Conservation (phyloP, 2,888 invertebrate species). For the Orchesellides sinensis region DNA sequence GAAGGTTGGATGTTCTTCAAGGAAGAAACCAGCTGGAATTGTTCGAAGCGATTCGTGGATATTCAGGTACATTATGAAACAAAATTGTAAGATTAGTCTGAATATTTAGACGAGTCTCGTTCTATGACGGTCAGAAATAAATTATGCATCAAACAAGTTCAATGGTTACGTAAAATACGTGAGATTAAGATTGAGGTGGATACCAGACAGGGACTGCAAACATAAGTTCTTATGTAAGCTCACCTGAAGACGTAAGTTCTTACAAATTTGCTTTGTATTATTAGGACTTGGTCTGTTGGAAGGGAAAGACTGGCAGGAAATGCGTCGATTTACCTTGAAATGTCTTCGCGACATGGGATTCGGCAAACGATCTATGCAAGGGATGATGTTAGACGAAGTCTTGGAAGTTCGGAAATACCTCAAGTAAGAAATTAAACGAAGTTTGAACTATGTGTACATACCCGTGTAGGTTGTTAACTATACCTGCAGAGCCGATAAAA, state of each 20-base stretch:
- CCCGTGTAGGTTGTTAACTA: background rate
- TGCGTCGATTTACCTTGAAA: constrained; percentile 67
- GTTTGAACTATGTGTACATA: background rate
- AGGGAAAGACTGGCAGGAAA: constrained; percentile 70
- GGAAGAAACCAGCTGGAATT: constrained; percentile 68
- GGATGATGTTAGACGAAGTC: constrained; percentile 69
- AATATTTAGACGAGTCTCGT: background rate
- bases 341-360: constrained; percentile 70
- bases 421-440: constrained; percentile 47
- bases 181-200: too few species aligned
- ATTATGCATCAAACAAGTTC: too few species aligned
- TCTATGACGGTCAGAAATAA: background rate
- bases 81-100: background rate
- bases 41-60: constrained; percentile 61
- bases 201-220: background rate
- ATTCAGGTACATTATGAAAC: constrained; percentile 56
- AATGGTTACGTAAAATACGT: too few species aligned
- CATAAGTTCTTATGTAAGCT: background rate
- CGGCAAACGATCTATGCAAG: constrained; percentile 71
- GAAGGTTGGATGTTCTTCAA: constrained; percentile 68
- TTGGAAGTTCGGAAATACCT: constrained; percentile 61
- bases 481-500: background rate
- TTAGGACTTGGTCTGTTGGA: constrained; percentile 70
- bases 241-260: too few species aligned
- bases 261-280: too few species aligned